Conservation (phyloP, 2,113 vertebrate species). For the Jaculus jaculus region DNA sequence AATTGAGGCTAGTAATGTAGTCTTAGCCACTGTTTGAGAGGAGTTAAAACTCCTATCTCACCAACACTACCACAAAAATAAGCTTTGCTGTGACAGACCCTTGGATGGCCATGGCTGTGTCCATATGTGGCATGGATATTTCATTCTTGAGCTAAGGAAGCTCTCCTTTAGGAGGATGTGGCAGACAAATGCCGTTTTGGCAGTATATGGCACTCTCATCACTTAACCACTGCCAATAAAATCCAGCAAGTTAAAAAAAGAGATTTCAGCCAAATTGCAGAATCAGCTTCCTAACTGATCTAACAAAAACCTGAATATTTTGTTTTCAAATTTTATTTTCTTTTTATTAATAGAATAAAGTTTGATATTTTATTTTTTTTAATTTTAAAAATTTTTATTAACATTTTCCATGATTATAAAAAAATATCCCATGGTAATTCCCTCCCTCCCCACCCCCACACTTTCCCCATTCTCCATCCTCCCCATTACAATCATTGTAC, state of each 20-base stretch:
- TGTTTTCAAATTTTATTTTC: too few relatives aligned
- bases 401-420: too few relatives aligned
- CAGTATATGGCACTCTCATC: neutral
- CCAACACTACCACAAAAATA: neutral
- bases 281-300: conserved; percentile 5
- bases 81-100: neutral
- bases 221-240: neutral
- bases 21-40: neutral
- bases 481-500: too few relatives aligned
- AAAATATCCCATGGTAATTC: too few relatives aligned
- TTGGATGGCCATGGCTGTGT: neutral
- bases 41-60: too few relatives aligned
- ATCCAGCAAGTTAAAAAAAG: neutral
- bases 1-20: neutral
- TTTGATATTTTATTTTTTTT: too few relatives aligned
- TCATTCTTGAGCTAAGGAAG: neutral
- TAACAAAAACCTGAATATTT: neutral
- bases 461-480: too few relatives aligned
- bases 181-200: neutral
- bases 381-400: too few relatives aligned
- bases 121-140: neutral
- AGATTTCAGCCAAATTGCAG: neutral
- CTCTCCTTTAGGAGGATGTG: neutral
- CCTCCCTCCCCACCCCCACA: too few relatives aligned
- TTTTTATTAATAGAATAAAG: too few relatives aligned